Evolutionary conservation across 2,797 vertebrate species (phyloP), one percentile per base, ranked within the genome.

Genomic region (Pteronotus mesoamericanus): DNA sequence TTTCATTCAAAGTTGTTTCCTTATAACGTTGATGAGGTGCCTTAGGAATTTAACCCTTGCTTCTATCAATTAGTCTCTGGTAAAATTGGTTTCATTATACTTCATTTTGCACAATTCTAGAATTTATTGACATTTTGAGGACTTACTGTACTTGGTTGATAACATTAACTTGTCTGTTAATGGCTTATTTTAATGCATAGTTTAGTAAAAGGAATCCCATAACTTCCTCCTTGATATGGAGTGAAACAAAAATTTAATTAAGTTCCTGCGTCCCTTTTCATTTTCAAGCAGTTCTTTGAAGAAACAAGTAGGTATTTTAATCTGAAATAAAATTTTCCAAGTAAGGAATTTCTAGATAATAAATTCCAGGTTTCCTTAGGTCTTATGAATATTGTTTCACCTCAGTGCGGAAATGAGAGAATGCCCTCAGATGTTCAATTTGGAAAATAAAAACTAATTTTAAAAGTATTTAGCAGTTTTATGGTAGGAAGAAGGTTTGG

Each of bases 151-250:
- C 57, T 72, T 59, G 18, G 83, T 95, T 89, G 22, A 46, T 55
- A 68, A 61, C 48, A 48, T 55, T n/a, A n/a, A 4, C 37, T 48
- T 94, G 16, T 84, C 39, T 77, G 18, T 68, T 78, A 82, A 48
- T 93, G n/a, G 8, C 37, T 77, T 71, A 82, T 89, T 87, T 91
- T 32, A 53, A 32, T 74, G 11, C 37, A 64, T 79, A 92, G 39
- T 85, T 96, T 94, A 92, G 39, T 61, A 85, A 94, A 85, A 95
- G 29, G 29, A 90, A 90, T 86, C n/a, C 39, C 14, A 11, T 83
- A 68, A 64, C 32, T 87, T 92, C 21, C 9, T 91, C 11, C 21
- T 80, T 89, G 48, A 51, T 61, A 9, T 96, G 18, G 32, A 12
- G 39, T 61, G 9, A 88, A 92, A 80, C 44, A 68, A 86, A 77